These are phyloP conservation scores for Xenops minutus DNA, from an alignment of 2,797 vertebrate species.

Conservation along the genomic window DNA sequence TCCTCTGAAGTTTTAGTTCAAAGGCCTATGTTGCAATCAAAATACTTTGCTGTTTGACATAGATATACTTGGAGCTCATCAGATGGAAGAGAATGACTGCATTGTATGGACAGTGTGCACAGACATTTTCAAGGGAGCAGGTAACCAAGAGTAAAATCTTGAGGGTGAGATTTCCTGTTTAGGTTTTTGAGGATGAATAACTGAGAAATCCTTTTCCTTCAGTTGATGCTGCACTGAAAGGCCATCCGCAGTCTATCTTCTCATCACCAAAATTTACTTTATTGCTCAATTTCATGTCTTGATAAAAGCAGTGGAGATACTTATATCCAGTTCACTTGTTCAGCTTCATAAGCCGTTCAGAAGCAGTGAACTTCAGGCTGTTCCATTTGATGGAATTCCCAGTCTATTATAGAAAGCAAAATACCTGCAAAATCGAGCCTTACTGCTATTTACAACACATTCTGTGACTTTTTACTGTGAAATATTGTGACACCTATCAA, in stretches of 20 bases:
- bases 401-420: constrained; percentile 13
- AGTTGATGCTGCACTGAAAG: not conserved
- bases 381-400: constrained; percentile 18
- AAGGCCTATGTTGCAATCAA: constrained; percentile 51
- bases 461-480: constrained; percentile 20
- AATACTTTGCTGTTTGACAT: constrained; percentile 34
- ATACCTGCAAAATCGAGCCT: not conserved
- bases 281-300: constrained; percentile 7
- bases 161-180: constrained; percentile 7
- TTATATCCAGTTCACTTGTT: constrained; percentile 12
- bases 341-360: not conserved
- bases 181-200: not conserved
- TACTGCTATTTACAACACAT: constrained; percentile 17
- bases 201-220: not conserved
- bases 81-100: not conserved
- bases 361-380: not conserved
- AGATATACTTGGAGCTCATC: constrained; percentile 1
- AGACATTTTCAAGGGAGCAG: not conserved
- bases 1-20: constrained; percentile 57
- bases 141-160: not conserved
- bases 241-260: not conserved
- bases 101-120: not conserved
- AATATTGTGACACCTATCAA: constrained; percentile 53
- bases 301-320: not conserved
- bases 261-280: not conserved